Conservation (phyloP, 2,113 vertebrate genomes). For the Silurus meridionalis region DNA sequence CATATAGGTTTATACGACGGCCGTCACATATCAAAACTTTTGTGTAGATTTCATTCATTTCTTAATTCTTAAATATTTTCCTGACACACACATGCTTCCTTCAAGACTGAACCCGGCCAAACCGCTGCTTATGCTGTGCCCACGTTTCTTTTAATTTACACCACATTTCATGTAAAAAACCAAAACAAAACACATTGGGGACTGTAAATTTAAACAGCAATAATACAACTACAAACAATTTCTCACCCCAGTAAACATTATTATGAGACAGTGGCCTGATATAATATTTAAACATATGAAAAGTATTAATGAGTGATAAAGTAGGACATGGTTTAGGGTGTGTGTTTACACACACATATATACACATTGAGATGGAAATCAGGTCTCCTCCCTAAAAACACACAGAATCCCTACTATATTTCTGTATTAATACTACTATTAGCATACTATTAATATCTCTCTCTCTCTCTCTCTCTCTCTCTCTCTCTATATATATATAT, state of each 20-base stretch:
- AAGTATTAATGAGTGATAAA: neutral
- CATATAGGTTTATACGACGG: neutral
- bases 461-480: no score
- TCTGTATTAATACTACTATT: no score
- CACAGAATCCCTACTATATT: neutral
- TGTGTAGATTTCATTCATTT: neutral
- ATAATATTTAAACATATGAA: neutral
- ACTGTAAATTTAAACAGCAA: neutral
- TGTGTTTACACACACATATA: neutral
- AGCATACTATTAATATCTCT: no score
- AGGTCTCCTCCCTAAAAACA: constrained; percentile 33
- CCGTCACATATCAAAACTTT: neutral
- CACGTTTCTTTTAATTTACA: neutral
- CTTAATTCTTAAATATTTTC: neutral
- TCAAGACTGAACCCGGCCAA: neutral
- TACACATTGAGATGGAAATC: constrained; percentile 3
- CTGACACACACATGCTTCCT: neutral
- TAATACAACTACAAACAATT: neutral
- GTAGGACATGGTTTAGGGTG: neutral
- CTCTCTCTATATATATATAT: no score
- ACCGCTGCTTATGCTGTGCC: neutral
- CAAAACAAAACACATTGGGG: neutral
- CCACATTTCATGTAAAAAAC: neutral
- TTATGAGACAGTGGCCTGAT: neutral
- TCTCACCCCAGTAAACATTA: neutral